Evolutionary conservation across 2,888 invertebrate species (phyloP).

Genomic region (Synergus umbraculus): DNA sequence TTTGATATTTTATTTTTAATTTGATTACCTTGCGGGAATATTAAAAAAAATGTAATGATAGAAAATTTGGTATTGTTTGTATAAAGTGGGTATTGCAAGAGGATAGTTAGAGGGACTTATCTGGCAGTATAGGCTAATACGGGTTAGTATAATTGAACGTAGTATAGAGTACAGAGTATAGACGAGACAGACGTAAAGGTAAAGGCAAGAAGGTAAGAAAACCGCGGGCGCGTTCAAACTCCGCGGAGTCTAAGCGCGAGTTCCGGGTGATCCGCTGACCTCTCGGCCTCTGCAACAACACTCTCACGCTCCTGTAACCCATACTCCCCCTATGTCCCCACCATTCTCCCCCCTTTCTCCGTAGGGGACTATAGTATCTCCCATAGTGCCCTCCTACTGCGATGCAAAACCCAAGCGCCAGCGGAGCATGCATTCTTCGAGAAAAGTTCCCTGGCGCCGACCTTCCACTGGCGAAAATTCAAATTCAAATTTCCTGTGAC

Average conservation of each 20-base stretch:
- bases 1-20: neutral
- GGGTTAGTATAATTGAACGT: constrained; percentile 57
- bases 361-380: constrained; percentile 64
- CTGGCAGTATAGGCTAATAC: constrained; percentile 51
- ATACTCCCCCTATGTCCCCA: constrained; percentile 74
- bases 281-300: constrained; percentile 78
- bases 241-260: constrained; percentile 74
- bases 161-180: constrained; percentile 49
- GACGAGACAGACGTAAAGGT: constrained; percentile 54
- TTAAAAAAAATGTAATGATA: neutral
- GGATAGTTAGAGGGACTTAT: constrained; percentile 8
- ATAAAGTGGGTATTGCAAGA: constrained; percentile 14
- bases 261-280: constrained; percentile 78
- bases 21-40: neutral
- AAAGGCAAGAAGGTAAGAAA: constrained; percentile 63
- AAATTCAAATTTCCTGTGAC: constrained; percentile 52
- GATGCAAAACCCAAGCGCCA: constrained; percentile 42
- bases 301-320: constrained; percentile 78
- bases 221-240: constrained; percentile 70
- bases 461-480: constrained; percentile 50
- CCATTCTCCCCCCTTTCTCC: constrained; percentile 57
- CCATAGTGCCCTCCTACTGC: constrained; percentile 53
- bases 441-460: constrained; percentile 56
- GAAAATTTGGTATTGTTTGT: constrained; percentile 1
- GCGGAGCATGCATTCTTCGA: constrained; percentile 60